Conservation (phyloP, 2,797 vertebrate genomes). For the Bradypodion ventrale region DNA sequence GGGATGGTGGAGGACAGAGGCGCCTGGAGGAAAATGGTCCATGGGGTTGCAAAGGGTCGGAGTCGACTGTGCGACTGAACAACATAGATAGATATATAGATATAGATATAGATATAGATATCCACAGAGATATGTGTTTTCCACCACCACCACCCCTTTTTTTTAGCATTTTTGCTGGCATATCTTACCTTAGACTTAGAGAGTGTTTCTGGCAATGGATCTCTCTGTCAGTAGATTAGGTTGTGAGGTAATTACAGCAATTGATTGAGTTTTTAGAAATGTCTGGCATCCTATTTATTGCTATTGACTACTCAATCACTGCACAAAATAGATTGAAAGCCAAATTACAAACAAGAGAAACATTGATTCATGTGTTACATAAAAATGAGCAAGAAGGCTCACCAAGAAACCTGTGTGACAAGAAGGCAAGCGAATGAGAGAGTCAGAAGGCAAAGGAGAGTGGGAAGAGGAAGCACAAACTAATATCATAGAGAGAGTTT, state of each 20-base stretch:
- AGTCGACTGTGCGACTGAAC: no score
- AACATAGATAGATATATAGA: no score
- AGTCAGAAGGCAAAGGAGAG: background rate
- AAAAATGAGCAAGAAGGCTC: background rate
- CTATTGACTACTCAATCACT: background rate
- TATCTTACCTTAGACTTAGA: no score
- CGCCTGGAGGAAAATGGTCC: no score
- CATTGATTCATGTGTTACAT: background rate
- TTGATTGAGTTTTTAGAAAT: background rate
- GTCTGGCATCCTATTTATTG: background rate
- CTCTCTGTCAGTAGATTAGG: background rate
- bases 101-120: no score
- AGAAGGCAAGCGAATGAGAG: no score
- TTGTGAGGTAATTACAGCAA: background rate
- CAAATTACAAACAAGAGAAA: background rate
- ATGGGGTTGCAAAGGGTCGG: no score
- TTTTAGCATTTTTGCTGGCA: no score
- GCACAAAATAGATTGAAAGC: background rate
- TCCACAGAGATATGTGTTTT: no score
- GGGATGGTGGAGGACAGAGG: no score
- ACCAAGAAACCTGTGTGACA: background rate
- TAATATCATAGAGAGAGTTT: background rate
- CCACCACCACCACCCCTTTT: no score
- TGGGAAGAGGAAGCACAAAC: background rate
- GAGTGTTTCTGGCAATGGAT: no score